Evolutionary conservation across 1,140 invertebrate genomes (phyloP), one percentile per base, ranked within the genome.

Genomic region (Aphelenchoides fujianensis): DNA sequence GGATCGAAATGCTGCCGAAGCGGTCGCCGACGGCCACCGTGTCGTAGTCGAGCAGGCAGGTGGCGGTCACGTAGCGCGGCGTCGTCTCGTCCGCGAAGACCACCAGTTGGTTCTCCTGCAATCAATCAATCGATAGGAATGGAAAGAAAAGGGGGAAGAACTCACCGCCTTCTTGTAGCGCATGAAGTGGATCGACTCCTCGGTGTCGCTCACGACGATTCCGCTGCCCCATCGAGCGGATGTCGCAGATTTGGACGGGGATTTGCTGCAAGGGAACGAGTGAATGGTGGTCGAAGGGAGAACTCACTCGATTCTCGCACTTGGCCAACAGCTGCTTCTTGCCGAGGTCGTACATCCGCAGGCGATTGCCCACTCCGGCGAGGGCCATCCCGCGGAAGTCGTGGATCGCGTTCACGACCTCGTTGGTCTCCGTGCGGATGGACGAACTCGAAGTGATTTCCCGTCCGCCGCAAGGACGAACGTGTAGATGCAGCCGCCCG

Each of bases 31-130:
- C 90, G 0, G 94, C 95, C 28, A 97, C 90, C 1, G 96, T 98
- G 80, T 96, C 92, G 79, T 96, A 98, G 87, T 99, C 97, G 16
- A 99, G 85, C n/a, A 98, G 87, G 77, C 90, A 91, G 0, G 91
- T 91, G 34, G 91, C 90, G 0, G 95, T 97, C 1, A 98, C 90
- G 92, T 93, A 98, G 61, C 95, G 88, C 0, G 96, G 96, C 87
- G 93, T 91, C 0, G 94, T 97, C 81, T 98, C 96, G 86, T 99
- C 96, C 2, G 95, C 93, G 86, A 98, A 99, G 52, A 98, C 92
- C 36, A 98, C 94, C 41, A 99, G 87, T 81, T 97, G 95, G 87
- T 99, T 99, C 84, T 98, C 96, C 70, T 91, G 89, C 35, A 93
- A 84, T 61, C 16, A 69, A 5, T 5, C 12, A 9, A 53, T 32